phyloP scores from a whole-genome alignment of 1,140 invertebrate species.

The Drosophila ohnishii region DNA sequence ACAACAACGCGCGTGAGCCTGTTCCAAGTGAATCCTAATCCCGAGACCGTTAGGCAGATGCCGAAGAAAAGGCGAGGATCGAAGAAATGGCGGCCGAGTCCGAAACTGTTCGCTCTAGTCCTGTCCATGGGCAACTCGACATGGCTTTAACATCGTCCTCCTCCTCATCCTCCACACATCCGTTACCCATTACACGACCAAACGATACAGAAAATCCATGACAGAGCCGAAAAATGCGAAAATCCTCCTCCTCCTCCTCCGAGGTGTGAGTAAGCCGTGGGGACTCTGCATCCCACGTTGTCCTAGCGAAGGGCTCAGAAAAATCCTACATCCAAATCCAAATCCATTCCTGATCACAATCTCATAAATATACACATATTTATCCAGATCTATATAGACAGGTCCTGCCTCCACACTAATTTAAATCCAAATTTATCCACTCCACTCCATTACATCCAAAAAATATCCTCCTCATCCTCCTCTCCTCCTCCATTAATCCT shows the following conservation, averaged over 20 bases:
- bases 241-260: conserved; percentile 13
- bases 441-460: conserved; percentile 65
- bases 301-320: conserved; percentile 60
- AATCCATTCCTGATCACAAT: conserved; percentile 55
- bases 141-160: conserved; percentile 12
- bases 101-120: conserved; percentile 55
- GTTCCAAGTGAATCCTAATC: conserved; percentile 64
- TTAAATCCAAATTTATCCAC: conserved; percentile 60
- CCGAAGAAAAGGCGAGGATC: conserved; percentile 49
- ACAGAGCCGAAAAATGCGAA: conserved; percentile 23
- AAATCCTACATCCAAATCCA: conserved; percentile 55
- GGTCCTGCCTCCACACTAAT: conserved; percentile 66
- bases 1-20: conserved; percentile 26
- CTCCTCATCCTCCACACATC: conserved; percentile 42
- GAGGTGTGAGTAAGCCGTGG: conserved; percentile 47
- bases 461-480: conserved; percentile 61
- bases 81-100: conserved; percentile 54
- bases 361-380: conserved; percentile 47
- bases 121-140: conserved; percentile 60
- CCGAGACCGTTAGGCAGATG: conserved; percentile 50
- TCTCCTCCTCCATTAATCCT: conserved; percentile 61
- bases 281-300: conserved; percentile 70
- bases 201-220: conserved; percentile 32
- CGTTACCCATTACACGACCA: conserved; percentile 42
- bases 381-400: conserved; percentile 35